Evolutionary conservation across 2,113 vertebrate genomes (phyloP), one percentile per base, ranked within the genome.

Genomic region (Xenopus tropicalis): DNA sequence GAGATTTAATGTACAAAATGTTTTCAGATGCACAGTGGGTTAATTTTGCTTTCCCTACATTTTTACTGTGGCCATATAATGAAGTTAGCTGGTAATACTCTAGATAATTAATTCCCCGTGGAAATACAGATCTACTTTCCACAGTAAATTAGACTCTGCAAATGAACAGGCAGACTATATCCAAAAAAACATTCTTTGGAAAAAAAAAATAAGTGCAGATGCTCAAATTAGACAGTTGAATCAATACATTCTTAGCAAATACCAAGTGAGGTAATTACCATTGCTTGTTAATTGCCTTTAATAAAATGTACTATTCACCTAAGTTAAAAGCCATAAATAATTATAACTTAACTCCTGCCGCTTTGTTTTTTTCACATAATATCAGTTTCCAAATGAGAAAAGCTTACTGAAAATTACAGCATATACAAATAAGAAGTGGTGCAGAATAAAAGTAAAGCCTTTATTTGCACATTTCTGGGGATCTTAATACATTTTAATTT

Each of bases 281-380:
- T 81, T 71, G 46, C 58, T 0, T 74, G 61, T 13, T 87, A 86
- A 82, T 83, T 83, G 25, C 61, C 48, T 82, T 78, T 79, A 78
- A 74, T 72, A 58, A 78, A 78, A 66, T 70, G 73, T 75, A 57
- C 73, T 54, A 54, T 74, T 82, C 9, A 79, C 23, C 2, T 24
- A 81, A 79, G 48, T 48, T 62, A 74, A 84, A 82, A 71, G 5
- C 0, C 66, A 80, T 65, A 70, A 9, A 78, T 61, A 29, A 59
- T 43, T 72, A 56, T 14, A 70, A 76, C 42, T 25, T 62, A 61
- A 51, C 58, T 71, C 58, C 22, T 71, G 21, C 21, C 42, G 17
- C 24, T 71, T 61, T 61, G n/a, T 23, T 70, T 69, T 42, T 46
- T 43, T 6, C 12, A 21, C 37, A 44, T 17, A 16, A 65, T 12